Conservation (phyloP, 37 sponge, comb jelly and placozoan genomes). For the Aphrocallistes beatrix region DNA sequence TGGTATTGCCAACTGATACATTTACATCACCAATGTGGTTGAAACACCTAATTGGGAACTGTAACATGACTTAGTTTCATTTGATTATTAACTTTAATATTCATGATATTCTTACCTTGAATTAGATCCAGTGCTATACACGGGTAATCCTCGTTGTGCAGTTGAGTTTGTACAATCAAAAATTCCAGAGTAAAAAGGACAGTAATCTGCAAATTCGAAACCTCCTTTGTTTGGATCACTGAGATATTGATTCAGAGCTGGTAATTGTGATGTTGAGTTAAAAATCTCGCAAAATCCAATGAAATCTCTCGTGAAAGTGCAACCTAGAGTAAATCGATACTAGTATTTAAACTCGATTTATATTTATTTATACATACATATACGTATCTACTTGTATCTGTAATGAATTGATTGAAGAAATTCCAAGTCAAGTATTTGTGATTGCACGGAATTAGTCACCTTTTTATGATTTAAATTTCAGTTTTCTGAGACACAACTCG, state of each 20-base stretch:
- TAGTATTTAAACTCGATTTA: no score
- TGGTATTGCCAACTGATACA: neutral
- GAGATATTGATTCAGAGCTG: neutral
- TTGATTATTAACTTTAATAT: no score
- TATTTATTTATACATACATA: no score
- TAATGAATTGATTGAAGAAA: no score
- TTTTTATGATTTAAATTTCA: no score
- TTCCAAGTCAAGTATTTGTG: no score
- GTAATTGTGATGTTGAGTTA: neutral
- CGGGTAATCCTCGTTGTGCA: neutral
- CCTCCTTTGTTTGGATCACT: neutral
- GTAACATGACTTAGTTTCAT: no score
- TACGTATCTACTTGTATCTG: no score
- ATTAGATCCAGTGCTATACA: neutral
- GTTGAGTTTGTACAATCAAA: neutral
- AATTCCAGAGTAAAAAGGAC: neutral
- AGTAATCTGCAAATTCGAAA: neutral
- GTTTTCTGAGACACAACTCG: no score
- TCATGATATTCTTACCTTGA: conserved; percentile 7
- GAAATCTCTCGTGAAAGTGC: neutral
- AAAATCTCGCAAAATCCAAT: neutral
- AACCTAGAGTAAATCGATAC: neutral
- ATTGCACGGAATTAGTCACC: no score
- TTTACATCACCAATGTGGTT: neutral
- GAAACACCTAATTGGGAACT: neutral